Base-by-base conservation (phyloP, 2,888 invertebrate genomes). In the Agrotis puta region DNA sequence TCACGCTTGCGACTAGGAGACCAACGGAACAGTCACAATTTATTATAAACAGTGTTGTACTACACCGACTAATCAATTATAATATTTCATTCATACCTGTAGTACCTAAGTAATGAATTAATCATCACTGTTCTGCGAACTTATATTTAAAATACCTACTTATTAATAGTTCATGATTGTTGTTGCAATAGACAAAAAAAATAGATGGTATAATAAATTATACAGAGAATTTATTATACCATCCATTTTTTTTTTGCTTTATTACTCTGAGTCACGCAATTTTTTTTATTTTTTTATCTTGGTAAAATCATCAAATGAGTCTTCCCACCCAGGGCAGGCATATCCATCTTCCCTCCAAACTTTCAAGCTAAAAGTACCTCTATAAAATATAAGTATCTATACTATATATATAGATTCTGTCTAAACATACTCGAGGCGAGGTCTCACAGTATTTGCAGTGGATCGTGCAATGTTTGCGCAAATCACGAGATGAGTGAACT, bases 401-500 rank as follows among this genome's bases (percentile, higher is more conserved):
- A 2, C n/a, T n/a, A n/a, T n/a, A n/a, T n/a, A n/a, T 0, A 7
- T 39, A 39, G 33, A 48, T 47, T 56, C 54, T n/a, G 72, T 39
- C 39, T 61, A 72, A 63, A 72, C 50, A 33, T 6, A 62, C 47
- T 45, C 43, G 51, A 64, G 33, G 73, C 64, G 43, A 22, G 39
- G 6, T 57, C 13, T 6, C 58, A 70, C 59, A 77, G 71, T 77
- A 58, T 76, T 76, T 65, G 27, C 62, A 11, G 53, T 22, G n/a
- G 27, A 43, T 74, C 64, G 64, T 63, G 79, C 61, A 62, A 64
- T n/a, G 70, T 65, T 79, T 75, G 67, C 75, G 66, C 57, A 79
- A 79, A 39, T 51, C 65, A 47, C 62, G 45, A 62, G 64, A 79
- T 70, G 79, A 67, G 75, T 65, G 53, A 43, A 58, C 69, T 63